A percentile compares a stretch with the other conserved stretches of the same genome.
Conservation (phyloP, 2,888 invertebrate species). For the Himalopsyche anomala region DNA sequence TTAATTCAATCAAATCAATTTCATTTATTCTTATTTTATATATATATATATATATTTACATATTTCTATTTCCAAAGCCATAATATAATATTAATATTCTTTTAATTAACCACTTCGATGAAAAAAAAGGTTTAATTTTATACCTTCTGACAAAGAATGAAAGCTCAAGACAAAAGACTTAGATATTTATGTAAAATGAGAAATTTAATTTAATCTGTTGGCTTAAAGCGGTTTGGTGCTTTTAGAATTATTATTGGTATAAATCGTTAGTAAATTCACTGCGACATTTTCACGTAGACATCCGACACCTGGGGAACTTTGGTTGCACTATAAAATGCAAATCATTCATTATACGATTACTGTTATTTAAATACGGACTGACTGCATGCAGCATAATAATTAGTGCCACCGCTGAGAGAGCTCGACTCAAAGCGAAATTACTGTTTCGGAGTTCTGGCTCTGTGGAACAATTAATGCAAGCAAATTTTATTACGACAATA, state of each 20-base stretch:
- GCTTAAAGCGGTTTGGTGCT: no score
- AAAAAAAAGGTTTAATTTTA: no score
- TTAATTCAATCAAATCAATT: no score
- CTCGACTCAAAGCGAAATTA: neutral
- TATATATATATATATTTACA: no score
- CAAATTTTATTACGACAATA: neutral
- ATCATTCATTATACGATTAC: slow-evolving; percentile 2
- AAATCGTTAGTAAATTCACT: neutral
- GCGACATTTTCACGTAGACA: neutral
- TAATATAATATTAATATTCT: no score
- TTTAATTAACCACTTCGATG: no score
- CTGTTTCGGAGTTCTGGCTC: neutral
- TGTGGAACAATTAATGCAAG: neutral
- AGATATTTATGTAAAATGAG: no score
- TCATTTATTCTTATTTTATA: no score
- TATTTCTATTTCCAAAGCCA: no score
- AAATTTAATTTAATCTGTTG: no score
- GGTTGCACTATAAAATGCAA: slow-evolving; percentile 12
- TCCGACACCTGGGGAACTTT: neutral
- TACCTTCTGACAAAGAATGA: no score
- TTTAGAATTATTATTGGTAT: neutral
- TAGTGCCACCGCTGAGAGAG: neutral
- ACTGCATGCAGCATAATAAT: neutral
- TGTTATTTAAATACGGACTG: neutral
- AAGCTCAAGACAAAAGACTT: no score